Conservation (phyloP, 2,113 vertebrate genomes). For the Helogale parvula region DNA sequence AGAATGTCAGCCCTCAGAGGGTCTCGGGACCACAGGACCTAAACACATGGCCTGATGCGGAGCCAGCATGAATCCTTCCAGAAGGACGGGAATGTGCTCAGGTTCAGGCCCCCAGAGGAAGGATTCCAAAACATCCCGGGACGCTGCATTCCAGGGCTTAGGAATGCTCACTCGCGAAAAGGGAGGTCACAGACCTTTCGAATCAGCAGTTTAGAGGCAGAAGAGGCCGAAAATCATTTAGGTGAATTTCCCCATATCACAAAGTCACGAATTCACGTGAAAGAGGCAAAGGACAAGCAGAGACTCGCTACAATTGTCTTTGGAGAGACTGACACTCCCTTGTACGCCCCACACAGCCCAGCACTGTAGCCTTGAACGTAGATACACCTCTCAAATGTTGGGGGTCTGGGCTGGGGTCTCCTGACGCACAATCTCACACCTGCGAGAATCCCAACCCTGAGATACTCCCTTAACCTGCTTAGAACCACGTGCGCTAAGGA, state of each 20-base stretch:
- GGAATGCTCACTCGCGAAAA: background rate
- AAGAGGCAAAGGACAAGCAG: background rate
- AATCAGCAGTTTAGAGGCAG: background rate
- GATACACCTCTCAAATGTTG: background rate
- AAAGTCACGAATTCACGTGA: background rate
- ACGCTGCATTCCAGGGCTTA: rapidly evolving
- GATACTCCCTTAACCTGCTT: background rate
- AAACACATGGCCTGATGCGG: background rate
- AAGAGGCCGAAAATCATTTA: background rate
- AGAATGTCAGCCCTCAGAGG: background rate
- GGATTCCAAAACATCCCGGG: background rate
- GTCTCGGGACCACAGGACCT: background rate
- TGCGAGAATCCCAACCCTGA: background rate
- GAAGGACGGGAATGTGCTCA: background rate
- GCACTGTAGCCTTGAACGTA: rapidly evolving
- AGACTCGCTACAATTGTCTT: background rate
- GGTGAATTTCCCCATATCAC: background rate
- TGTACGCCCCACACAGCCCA: rapidly evolving
- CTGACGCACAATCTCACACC: background rate
- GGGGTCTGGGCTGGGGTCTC: too few species aligned
- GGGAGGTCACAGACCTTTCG: background rate
- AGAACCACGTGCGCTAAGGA: background rate
- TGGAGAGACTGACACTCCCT: too few species aligned
- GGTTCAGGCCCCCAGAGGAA: background rate
- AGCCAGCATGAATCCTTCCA: rapidly evolving